phyloP scores from a whole-genome alignment of 2,113 vertebrate species.

The Lamprotornis superbus region DNA sequence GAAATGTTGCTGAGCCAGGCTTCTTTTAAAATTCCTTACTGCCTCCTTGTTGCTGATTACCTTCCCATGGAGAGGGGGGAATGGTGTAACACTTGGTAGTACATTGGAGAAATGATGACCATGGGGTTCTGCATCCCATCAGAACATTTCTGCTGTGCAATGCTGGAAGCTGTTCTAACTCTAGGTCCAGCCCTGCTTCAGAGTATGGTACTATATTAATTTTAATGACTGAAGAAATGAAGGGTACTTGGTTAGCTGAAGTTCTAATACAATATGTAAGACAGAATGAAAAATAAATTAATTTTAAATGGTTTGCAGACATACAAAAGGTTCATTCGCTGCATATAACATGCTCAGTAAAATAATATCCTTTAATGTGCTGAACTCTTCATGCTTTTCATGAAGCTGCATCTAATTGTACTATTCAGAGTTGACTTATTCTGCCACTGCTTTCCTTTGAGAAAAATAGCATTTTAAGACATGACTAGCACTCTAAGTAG shows the following conservation, averaged over 20 bases:
- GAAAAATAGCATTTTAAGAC: conserved; percentile 64
- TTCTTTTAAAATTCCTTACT: not conserved
- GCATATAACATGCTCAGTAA: conserved; percentile 44
- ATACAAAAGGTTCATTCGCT: conserved; percentile 26
- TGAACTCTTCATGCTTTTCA: conserved; percentile 44
- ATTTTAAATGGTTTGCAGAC: conserved; percentile 52
- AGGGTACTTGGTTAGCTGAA: not conserved
- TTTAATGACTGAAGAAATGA: not conserved
- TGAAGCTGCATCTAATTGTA: conserved; percentile 49
- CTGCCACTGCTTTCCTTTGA: conserved; percentile 54
- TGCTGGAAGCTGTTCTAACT: not conserved
- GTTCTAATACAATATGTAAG: conserved; percentile 8
- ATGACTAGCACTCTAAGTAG: conserved; percentile 67
- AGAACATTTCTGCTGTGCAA: not conserved
- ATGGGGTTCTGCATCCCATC: not conserved
- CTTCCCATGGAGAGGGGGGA: not conserved
- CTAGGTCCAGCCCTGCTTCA: not conserved
- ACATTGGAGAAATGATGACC: not conserved
- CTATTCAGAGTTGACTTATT: conserved; percentile 59
- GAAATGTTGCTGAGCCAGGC: not conserved
- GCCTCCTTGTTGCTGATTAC: not conserved
- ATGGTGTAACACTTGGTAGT: not conserved
- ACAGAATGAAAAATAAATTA: conserved; percentile 52
- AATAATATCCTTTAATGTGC: conserved; percentile 58
- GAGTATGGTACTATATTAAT: not conserved